Evolutionary conservation across 2,888 invertebrate species (phyloP).

Genomic region (Dicyrtoma fusca): DNA sequence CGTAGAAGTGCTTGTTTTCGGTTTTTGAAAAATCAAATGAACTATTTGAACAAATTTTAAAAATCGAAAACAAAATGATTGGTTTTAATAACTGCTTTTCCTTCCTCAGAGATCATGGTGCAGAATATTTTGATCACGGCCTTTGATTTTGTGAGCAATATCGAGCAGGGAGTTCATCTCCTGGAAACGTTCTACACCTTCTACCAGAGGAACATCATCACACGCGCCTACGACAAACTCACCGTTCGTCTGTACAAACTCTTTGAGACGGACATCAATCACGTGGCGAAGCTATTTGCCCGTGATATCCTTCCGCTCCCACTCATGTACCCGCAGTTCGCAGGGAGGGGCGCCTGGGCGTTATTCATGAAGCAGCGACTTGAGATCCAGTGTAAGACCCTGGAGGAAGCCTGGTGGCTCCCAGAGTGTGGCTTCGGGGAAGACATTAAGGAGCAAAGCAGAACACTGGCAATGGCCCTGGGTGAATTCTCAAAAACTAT

Average conservation of each 20-base stretch:
- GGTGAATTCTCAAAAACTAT: slow-evolving; percentile 63
- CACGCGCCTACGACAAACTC: slow-evolving; percentile 62
- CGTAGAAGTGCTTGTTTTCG: no score
- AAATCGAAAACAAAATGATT: no score
- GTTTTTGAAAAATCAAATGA: no score
- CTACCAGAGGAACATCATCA: slow-evolving; percentile 67
- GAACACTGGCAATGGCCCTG: slow-evolving; percentile 60
- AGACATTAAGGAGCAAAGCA: slow-evolving; percentile 72
- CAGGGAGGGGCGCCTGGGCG: slow-evolving; percentile 50
- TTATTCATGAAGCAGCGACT: slow-evolving; percentile 48
- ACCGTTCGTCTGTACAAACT: slow-evolving; percentile 68
- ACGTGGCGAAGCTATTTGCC: slow-evolving; percentile 61
- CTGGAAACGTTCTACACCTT: slow-evolving; percentile 78
- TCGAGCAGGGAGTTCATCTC: slow-evolving; percentile 78
- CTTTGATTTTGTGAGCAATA: slow-evolving; percentile 76
- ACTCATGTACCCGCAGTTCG: slow-evolving; percentile 42
- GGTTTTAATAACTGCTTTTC: no score
- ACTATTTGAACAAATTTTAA: no score
- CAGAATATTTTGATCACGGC: slow-evolving; percentile 79
- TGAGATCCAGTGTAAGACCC: slow-evolving; percentile 61
- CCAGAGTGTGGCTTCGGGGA: slow-evolving; percentile 73
- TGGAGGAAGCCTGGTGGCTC: slow-evolving; percentile 78
- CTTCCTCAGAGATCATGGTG: slow-evolving; percentile 77
- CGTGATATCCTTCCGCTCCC: slow-evolving; percentile 48
- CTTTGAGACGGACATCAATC: slow-evolving; percentile 70